Conservation (phyloP, 2,888 invertebrate species). For the Oasisia sp. region DNA sequence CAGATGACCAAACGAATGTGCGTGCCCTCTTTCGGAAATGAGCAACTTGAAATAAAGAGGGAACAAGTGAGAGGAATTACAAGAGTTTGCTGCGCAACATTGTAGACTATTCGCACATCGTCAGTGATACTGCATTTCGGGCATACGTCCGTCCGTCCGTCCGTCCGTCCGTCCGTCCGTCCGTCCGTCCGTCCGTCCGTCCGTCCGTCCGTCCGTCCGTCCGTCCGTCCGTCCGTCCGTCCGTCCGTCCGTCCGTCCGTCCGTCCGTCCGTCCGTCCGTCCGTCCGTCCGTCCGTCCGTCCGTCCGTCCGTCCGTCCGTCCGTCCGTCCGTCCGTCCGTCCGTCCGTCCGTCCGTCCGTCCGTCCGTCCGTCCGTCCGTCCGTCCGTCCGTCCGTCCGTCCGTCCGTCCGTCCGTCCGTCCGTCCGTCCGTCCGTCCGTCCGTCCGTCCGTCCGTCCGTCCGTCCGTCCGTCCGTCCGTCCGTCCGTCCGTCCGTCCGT, state of each 20-base stretch:
- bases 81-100: too few species aligned
- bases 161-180: neutral
- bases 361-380: constrained; percentile 21
- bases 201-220: neutral
- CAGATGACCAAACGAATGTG: too few species aligned
- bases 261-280: constrained; percentile 24
- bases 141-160: neutral
- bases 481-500: constrained; percentile 31
- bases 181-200: neutral
- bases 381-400: constrained; percentile 26
- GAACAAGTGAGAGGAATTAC: too few species aligned
- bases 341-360: constrained; percentile 19
- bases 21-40: too few species aligned
- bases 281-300: neutral
- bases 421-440: constrained; percentile 31
- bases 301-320: neutral
- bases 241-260: constrained; percentile 21
- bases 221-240: neutral
- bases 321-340: neutral
- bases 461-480: constrained; percentile 31
- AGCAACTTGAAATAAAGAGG: too few species aligned
- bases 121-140: neutral
- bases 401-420: constrained; percentile 31
- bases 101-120: too few species aligned
- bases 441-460: constrained; percentile 31